These are phyloP conservation scores for Asobara japonica DNA, from an alignment of 1,140 invertebrate species.

Conservation along the genomic window DNA sequence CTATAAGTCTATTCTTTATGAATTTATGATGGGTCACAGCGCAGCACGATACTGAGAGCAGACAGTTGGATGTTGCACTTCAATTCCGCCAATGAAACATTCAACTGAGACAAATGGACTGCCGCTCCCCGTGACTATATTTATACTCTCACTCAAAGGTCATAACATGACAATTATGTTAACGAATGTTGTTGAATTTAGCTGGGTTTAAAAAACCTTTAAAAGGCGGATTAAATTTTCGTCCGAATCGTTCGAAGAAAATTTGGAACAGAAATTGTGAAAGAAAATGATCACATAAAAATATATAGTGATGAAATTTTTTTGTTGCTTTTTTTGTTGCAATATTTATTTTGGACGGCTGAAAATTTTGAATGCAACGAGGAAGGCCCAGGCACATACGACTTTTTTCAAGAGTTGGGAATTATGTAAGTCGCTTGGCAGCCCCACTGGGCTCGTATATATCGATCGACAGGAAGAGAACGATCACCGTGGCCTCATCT, in stretches of 20 bases:
- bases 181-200: slow-evolving; percentile 10
- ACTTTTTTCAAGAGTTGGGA: slow-evolving; percentile 18
- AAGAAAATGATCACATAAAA: too few relatives aligned
- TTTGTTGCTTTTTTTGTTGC: too few relatives aligned
- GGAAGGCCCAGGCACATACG: too few relatives aligned
- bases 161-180: slow-evolving; percentile 12
- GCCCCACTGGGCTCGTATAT: slow-evolving; percentile 8
- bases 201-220: too few relatives aligned
- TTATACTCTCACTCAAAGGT: slow-evolving; percentile 24
- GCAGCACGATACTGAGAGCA: slow-evolving; percentile 37
- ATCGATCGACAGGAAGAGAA: slow-evolving; percentile 27
- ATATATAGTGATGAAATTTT: too few relatives aligned
- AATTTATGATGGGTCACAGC: slow-evolving; percentile 40
- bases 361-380: too few relatives aligned
- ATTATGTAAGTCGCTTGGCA: slow-evolving; percentile 18
- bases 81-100: slow-evolving; percentile 25
- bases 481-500: slow-evolving; percentile 17
- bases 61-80: slow-evolving; percentile 25
- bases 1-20: background rate
- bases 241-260: too few relatives aligned
- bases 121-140: background rate
- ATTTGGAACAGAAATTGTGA: too few relatives aligned
- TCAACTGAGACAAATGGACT: slow-evolving; percentile 26
- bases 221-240: too few relatives aligned
- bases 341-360: too few relatives aligned